Evolutionary conservation across 2,113 vertebrate genomes (phyloP).

Genomic region (Elephantulus edwardii): DNA sequence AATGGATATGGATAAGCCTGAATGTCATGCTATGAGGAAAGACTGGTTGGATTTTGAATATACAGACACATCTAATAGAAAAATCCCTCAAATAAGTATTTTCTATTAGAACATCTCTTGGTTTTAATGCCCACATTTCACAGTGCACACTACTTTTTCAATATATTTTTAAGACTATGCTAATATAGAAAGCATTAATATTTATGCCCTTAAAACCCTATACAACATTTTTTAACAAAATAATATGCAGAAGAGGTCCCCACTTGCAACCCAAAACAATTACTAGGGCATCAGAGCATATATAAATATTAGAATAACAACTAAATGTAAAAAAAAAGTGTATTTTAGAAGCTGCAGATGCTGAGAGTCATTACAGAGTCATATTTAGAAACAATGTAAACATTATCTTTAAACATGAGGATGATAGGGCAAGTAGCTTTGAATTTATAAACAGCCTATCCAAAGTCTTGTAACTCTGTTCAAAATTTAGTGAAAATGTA

Average conservation of each 20-base stretch:
- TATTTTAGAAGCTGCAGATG: not conserved
- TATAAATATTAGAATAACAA: not conserved
- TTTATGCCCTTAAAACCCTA: not conserved
- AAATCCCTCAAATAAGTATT: constrained; percentile 1
- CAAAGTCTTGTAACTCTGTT: not conserved
- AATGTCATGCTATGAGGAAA: not conserved
- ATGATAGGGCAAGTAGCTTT: not conserved
- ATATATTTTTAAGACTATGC: not conserved
- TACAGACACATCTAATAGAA: not conserved
- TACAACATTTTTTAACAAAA: not conserved
- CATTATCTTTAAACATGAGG: not conserved
- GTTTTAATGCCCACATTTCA: not conserved
- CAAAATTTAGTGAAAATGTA: not conserved
- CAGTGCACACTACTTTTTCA: not conserved
- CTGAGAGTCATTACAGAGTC: not conserved
- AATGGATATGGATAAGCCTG: not conserved
- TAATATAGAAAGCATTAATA: constrained; percentile 9
- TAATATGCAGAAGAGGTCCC: not conserved
- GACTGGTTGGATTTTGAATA: not conserved
- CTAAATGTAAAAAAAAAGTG: not conserved
- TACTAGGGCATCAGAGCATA: not conserved
- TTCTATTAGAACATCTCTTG: not conserved
- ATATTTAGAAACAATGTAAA: not conserved
- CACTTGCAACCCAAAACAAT: constrained; percentile 7
- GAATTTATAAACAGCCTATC: not conserved